A percentile compares a stretch with the other conserved stretches of the same genome.
Conservation (phyloP, 2,797 vertebrate genomes). For the Phrynocephalus guinanensis region DNA sequence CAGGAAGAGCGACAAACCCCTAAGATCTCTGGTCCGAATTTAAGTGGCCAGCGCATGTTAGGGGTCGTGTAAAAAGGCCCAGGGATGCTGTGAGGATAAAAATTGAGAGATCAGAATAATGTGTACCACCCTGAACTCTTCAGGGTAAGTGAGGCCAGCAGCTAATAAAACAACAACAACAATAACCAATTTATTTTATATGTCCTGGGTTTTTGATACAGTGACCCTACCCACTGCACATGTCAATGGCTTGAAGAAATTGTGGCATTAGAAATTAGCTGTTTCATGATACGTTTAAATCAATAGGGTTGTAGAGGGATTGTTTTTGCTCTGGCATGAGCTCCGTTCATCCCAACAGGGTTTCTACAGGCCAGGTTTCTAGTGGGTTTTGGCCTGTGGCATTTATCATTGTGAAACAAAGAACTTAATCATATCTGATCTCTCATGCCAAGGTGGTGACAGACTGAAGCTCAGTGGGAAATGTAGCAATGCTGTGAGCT, state of each 20-base stretch:
- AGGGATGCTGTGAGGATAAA: too few species aligned
- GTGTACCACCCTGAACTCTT: too few species aligned
- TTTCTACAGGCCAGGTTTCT: background rate
- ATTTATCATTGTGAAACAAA: conserved; percentile 4
- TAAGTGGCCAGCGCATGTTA: too few species aligned
- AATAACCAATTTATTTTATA: too few species aligned
- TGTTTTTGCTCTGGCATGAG: background rate
- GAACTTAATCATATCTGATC: conserved; percentile 27
- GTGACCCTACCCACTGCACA: background rate
- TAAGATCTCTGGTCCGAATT: too few species aligned
- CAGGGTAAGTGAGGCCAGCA: too few species aligned
- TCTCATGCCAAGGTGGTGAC: conserved; percentile 21
- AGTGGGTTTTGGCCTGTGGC: background rate
- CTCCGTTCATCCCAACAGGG: background rate
- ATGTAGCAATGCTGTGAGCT: conserved; percentile 25
- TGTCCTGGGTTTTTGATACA: background rate
- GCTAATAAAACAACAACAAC: too few species aligned
- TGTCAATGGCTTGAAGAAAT: background rate
- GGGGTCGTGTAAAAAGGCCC: too few species aligned
- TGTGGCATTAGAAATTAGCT: background rate
- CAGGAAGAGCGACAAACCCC: too few species aligned
- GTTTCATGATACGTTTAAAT: background rate
- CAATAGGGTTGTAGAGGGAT: background rate
- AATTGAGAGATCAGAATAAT: too few species aligned
- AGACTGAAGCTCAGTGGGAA: conserved; percentile 46